Evolutionary conservation across 2,888 invertebrate genomes (phyloP), one percentile per base, ranked within the genome.

Genomic region (Aspidiotus rigidus): DNA sequence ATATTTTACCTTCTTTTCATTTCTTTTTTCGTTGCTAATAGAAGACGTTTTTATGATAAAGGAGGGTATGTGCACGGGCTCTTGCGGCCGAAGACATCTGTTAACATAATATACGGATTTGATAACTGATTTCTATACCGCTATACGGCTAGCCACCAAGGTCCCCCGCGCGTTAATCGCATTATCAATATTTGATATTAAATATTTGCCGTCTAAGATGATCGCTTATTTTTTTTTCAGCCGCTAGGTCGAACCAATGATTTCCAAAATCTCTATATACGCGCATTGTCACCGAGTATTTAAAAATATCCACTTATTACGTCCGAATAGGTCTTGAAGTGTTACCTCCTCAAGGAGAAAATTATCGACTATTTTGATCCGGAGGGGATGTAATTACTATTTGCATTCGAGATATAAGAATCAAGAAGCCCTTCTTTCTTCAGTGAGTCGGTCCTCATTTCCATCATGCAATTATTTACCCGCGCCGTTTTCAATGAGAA

Each of bases 101-200:
- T 66, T 66, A 66, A 66, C 66, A 66, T 66, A 28, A 57, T 66
- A 40, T 55, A 55, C 40, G 39, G 66, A 66, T 66, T 59, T 17
- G 56, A 66, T 66, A 66, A 66, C 56, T 28, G 28, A 66, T 42
- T 62, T 62, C 40, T 28, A 13, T 17, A 40, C 60, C 59, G 28
- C 57, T 17, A 15, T 15, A 53, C 28, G 67, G 67, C 67, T 67
- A 67, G 67, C 67, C 67, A 67, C 67, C 49, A 67, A 11, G 7
- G 60, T 28, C 60, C 67, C 39, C 57, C 55, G 55, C 15, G 49
- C 17, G 67, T 67, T 67, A 67, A 67, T 67, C 67, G 67, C 49
- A 67, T 67, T 67, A 67, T 40, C 53, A 67, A 67, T 67, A 67
- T 67, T 67, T 67, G 67, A 67, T 67, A 67, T 67, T 67, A 67